Evolutionary conservation across 2,888 invertebrate species (phyloP).

Genomic region (Melinopterus prodromus): DNA sequence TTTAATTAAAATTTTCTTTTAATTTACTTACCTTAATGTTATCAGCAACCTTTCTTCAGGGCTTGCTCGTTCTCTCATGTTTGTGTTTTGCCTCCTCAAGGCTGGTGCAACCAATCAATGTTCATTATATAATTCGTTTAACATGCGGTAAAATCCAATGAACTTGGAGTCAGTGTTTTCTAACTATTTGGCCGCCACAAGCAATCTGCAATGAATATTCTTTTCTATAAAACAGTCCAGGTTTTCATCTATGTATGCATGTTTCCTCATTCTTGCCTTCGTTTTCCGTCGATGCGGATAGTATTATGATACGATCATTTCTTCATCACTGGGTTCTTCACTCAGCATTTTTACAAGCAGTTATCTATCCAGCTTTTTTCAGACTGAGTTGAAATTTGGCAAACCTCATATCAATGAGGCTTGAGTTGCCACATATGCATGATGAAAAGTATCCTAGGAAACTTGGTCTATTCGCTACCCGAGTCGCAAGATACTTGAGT

Average conservation of each 20-base stretch:
- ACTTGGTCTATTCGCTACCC: too few relatives aligned
- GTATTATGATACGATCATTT: not conserved
- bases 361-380: too few relatives aligned
- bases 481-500: too few relatives aligned
- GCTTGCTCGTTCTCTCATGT: conserved; percentile 10
- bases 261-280: conserved; percentile 10
- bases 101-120: conserved; percentile 4
- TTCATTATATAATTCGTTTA: not conserved
- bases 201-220: not conserved
- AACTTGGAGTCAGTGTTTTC: conserved; percentile 9
- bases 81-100: conserved; percentile 12
- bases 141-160: conserved; percentile 11
- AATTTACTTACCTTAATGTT: conserved; percentile 14
- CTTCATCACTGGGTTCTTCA: not conserved
- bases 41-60: conserved; percentile 12
- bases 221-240: too few relatives aligned
- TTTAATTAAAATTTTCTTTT: not conserved
- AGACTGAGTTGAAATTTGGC: too few relatives aligned
- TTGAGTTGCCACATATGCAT: too few relatives aligned
- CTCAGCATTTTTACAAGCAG: too few relatives aligned
- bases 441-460: too few relatives aligned
- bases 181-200: conserved; percentile 14
- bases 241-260: conserved; percentile 19
- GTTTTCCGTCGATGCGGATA: not conserved
- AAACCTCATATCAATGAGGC: too few relatives aligned